Conservation (phyloP, 1,140 invertebrate genomes). For the Pomacea maculata region DNA sequence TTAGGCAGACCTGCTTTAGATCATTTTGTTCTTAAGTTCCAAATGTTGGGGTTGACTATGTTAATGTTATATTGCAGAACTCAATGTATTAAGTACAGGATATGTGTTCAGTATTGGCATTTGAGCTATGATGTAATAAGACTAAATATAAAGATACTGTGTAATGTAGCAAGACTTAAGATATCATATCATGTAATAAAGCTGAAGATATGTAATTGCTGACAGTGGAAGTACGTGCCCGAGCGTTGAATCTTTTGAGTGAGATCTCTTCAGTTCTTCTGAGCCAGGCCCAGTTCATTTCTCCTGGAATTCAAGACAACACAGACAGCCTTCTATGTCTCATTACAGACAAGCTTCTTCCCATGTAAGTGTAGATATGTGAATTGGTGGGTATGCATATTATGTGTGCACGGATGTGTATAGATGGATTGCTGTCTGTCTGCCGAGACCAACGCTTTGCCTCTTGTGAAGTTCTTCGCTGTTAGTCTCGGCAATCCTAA, state of each 20-base stretch:
- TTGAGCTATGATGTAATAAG: too few species aligned
- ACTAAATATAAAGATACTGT: not conserved
- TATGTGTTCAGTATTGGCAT: too few species aligned
- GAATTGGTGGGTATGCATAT: not conserved
- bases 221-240: constrained; percentile 55
- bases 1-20: too few species aligned
- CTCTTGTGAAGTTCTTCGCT: too few species aligned
- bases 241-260: constrained; percentile 57
- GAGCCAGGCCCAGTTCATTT: constrained; percentile 49
- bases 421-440: not conserved
- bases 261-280: constrained; percentile 60
- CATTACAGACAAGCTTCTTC: constrained; percentile 55
- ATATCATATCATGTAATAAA: not conserved
- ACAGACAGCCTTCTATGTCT: constrained; percentile 49
- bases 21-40: too few species aligned
- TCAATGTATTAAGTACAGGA: too few species aligned
- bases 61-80: too few species aligned
- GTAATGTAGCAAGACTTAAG: not conserved
- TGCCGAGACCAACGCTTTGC: too few species aligned
- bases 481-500: too few species aligned
- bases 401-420: not conserved
- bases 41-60: too few species aligned
- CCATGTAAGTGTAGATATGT: constrained; percentile 53
- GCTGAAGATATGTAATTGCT: constrained; percentile 11
- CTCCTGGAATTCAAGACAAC: constrained; percentile 37